Conservation (phyloP, 2,888 invertebrate genomes). For the Tachina lurida region DNA sequence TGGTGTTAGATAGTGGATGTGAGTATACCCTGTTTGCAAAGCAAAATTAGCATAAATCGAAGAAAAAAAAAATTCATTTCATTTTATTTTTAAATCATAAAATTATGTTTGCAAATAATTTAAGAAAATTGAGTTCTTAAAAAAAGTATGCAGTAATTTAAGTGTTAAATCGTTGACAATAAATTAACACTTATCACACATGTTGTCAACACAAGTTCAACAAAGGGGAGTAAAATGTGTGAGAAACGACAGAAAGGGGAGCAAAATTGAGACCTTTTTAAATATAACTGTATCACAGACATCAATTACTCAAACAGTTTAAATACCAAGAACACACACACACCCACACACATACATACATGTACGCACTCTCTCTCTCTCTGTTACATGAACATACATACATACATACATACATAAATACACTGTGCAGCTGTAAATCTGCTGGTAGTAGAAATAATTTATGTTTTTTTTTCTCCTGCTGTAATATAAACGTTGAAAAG, state of each 20-base stretch:
- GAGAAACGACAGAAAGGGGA: constrained; percentile 46
- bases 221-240: constrained; percentile 54
- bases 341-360: not conserved
- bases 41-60: not conserved
- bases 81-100: constrained; percentile 39
- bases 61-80: constrained; percentile 24
- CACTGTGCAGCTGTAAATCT: constrained; percentile 28
- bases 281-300: constrained; percentile 60
- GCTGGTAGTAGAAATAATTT: constrained; percentile 55
- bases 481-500: too few relatives aligned
- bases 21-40: too few relatives aligned
- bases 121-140: constrained; percentile 17
- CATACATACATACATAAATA: not conserved
- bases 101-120: constrained; percentile 26
- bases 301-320: constrained; percentile 62
- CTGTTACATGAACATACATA: not conserved
- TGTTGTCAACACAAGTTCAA: constrained; percentile 47
- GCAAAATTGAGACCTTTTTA: constrained; percentile 27
- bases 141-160: constrained; percentile 12
- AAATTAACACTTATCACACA: constrained; percentile 76
- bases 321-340: constrained; percentile 7
- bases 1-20: too few relatives aligned
- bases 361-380: not conserved
- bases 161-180: constrained; percentile 71
- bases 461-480: constrained; percentile 20